Percentiles rank a stretch among this genome's conserved stretches.
These are phyloP conservation scores for Stegastes partitus DNA, from an alignment of 2,113 vertebrate genomes.

Conservation along the genomic window DNA sequence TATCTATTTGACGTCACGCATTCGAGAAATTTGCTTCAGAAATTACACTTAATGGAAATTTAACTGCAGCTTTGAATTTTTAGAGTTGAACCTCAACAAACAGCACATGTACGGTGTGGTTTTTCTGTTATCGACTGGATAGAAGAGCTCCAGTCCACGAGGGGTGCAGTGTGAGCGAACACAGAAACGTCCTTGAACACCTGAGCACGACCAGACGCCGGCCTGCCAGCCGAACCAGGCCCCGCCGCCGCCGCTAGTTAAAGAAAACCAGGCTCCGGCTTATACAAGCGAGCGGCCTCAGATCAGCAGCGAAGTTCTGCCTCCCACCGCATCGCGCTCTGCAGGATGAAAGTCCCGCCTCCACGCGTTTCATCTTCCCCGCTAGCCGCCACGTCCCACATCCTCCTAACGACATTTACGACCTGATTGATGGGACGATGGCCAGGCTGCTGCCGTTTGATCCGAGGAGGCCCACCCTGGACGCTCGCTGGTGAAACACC, in stretches of 20 bases:
- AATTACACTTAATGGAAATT: too few species aligned
- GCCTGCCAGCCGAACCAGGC: conserved; percentile 36
- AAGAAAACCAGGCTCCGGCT: conserved; percentile 62
- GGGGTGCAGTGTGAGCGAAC: too few species aligned
- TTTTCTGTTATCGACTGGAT: too few species aligned
- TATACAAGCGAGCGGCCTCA: conserved; percentile 19
- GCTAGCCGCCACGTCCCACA: conserved; percentile 39
- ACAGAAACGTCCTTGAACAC: too few species aligned
- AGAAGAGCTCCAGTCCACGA: too few species aligned
- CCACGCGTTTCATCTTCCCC: conserved; percentile 54
- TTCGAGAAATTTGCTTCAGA: too few species aligned
- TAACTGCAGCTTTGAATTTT: too few species aligned
- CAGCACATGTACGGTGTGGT: too few species aligned
- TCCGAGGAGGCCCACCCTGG: conserved; percentile 18
- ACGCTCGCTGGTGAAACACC: conserved; percentile 23
- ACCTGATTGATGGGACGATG: conserved; percentile 74
- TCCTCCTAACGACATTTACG: conserved; percentile 70
- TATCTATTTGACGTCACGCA: too few species aligned
- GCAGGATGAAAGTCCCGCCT: conserved; percentile 62
- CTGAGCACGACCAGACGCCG: conserved; percentile 20
- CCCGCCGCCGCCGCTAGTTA: conserved; percentile 51
- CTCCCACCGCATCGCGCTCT: conserved; percentile 40
- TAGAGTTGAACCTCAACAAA: too few species aligned
- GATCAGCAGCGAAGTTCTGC: conserved; percentile 23
- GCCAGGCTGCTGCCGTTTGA: conserved; percentile 58